These are phyloP conservation scores for Poecilia wingei DNA, from an alignment of 2,797 vertebrate species.

Conservation along the genomic window DNA sequence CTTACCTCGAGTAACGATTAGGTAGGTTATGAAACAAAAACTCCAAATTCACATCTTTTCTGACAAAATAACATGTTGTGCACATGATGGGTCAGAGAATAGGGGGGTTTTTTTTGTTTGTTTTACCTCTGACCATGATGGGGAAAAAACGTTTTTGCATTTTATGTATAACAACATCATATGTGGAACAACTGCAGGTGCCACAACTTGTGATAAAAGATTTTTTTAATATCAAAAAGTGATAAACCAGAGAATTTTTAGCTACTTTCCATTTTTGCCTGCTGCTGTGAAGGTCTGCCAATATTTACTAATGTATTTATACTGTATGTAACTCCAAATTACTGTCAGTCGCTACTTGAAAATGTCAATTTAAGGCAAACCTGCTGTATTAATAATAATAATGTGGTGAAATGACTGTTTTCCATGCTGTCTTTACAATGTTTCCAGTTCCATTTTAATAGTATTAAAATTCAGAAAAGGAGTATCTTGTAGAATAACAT, in stretches of 20 bases:
- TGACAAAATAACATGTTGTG: no score
- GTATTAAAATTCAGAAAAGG: conserved; percentile 14
- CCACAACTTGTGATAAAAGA: neutral
- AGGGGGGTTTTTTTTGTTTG: no score
- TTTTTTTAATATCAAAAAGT: conserved; percentile 19
- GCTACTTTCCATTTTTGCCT: neutral
- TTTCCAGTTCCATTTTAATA: conserved; percentile 21
- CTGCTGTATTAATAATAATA: neutral
- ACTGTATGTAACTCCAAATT: conserved; percentile 14
- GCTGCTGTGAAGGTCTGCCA: neutral
- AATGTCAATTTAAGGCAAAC: conserved; percentile 23
- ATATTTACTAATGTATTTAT: conserved; percentile 22
- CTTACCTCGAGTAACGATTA: no score
- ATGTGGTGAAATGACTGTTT: conserved; percentile 4
- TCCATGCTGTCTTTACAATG: neutral
- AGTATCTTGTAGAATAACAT: conserved; percentile 23
- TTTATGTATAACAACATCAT: no score
- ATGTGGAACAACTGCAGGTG: no score
- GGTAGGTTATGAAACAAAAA: no score
- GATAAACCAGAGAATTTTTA: neutral
- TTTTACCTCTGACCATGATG: no score
- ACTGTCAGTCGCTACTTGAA: conserved; percentile 17
- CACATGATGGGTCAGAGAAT: no score
- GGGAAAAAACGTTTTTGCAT: no score
- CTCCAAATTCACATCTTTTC: no score